phyloP scores from a whole-genome alignment of 2,113 vertebrate genomes.

The Stegostoma tigrinum region DNA sequence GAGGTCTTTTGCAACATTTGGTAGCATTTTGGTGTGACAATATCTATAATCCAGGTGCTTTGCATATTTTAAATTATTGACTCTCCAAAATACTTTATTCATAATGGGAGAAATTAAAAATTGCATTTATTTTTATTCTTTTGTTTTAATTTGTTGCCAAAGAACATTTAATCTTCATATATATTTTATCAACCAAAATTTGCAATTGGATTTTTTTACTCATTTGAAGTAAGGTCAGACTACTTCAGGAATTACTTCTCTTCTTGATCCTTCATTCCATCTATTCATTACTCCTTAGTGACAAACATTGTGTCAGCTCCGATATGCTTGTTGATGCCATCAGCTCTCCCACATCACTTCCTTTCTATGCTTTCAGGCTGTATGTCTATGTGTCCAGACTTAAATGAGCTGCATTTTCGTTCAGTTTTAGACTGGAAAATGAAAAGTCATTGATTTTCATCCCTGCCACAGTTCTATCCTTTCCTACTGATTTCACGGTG shows the following conservation, averaged over 20 bases:
- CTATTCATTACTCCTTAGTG: not conserved
- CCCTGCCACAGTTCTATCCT: not conserved
- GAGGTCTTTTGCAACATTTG: not conserved
- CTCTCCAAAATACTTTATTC: not conserved
- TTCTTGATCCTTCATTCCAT: not conserved
- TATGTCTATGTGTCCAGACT: not conserved
- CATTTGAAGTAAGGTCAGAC: too few relatives aligned
- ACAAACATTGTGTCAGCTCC: not conserved
- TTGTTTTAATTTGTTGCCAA: not conserved
- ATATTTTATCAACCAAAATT: not conserved
- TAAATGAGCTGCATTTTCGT: not conserved
- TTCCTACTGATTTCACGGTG: not conserved
- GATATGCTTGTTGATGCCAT: too few relatives aligned
- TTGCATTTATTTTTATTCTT: not conserved
- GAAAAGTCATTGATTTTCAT: not conserved
- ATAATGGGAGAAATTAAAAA: not conserved
- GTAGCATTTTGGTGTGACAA: not conserved
- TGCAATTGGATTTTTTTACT: not conserved
- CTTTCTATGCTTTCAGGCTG: too few relatives aligned
- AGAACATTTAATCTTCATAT: not conserved
- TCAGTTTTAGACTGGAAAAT: not conserved
- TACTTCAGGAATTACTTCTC: not conserved
- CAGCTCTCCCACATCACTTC: too few relatives aligned
- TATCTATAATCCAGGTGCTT: not conserved
- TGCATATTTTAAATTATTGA: not conserved